Percentiles rank a stretch among this genome's conserved stretches.
Evolutionary conservation across 1,140 invertebrate genomes (phyloP).

Genomic region (Drosophila gunungcola): DNA sequence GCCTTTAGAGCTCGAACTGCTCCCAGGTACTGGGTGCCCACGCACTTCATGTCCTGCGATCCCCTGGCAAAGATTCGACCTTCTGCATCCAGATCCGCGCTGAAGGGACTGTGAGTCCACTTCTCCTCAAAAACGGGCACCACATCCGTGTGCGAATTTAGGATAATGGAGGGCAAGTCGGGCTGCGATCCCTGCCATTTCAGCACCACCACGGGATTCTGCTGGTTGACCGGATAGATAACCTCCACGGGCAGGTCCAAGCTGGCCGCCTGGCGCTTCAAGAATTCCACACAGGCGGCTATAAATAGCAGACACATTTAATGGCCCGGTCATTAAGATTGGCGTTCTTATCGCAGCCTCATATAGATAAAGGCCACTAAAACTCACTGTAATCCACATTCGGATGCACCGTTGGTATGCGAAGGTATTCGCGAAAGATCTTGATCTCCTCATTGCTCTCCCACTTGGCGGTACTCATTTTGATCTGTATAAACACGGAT

Average conservation of each 20-base stretch:
- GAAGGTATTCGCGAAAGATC: conserved; percentile 92
- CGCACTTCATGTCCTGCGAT: conserved; percentile 88
- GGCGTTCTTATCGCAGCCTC: conserved; percentile 2
- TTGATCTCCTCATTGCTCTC: conserved; percentile 89
- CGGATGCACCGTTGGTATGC: conserved; percentile 93
- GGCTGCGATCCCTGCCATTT: conserved; percentile 90
- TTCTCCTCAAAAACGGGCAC: conserved; percentile 91
- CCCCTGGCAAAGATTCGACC: conserved; percentile 93
- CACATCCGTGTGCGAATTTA: conserved; percentile 96
- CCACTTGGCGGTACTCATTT: conserved; percentile 64
- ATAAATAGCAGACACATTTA: conserved; percentile 89
- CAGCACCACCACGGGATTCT: conserved; percentile 90
- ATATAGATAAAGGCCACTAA: not conserved
- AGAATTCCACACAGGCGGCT: conserved; percentile 86
- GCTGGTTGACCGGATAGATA: conserved; percentile 61
- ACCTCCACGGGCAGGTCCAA: conserved; percentile 87
- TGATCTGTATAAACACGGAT: not conserved
- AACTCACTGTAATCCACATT: conserved; percentile 92
- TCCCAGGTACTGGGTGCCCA: conserved; percentile 86
- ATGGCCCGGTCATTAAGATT: conserved; percentile 26
- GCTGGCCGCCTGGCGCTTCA: conserved; percentile 87
- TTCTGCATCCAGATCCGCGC: conserved; percentile 89
- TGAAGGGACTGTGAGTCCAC: conserved; percentile 89
- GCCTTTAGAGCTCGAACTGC: conserved; percentile 89
- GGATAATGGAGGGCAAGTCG: conserved; percentile 88